Evolutionary conservation across 1,140 invertebrate species (phyloP).

Genomic region (Anastrepha ludens): DNA sequence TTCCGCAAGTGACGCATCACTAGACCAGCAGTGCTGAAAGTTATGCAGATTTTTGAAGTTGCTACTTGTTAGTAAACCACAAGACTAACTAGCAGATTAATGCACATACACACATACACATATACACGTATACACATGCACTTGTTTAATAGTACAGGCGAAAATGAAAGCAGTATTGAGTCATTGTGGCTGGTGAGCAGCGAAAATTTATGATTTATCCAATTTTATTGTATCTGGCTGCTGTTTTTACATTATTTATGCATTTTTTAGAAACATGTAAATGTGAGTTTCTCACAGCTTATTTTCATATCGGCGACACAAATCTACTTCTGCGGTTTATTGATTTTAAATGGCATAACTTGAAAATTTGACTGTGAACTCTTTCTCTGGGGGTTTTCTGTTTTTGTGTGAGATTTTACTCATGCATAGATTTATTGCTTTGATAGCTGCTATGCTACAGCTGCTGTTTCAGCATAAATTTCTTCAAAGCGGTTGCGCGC

Average conservation of each 20-base stretch:
- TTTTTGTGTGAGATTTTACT: not conserved
- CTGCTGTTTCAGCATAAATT: not conserved
- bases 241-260: not conserved
- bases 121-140: too few relatives aligned
- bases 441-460: not conserved
- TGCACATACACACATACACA: not conserved
- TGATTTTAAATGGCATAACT: constrained; percentile 29
- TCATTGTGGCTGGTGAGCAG: not conserved
- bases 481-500: too few relatives aligned
- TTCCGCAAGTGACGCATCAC: not conserved
- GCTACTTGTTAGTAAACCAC: not conserved
- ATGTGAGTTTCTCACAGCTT: not conserved
- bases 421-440: not conserved
- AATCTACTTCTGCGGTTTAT: constrained; percentile 30
- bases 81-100: not conserved
- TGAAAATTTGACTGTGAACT: constrained; percentile 2
- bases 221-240: too few relatives aligned
- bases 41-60: not conserved
- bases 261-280: not conserved
- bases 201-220: too few relatives aligned
- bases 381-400: not conserved
- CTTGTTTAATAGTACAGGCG: not conserved
- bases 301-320: constrained; percentile 43
- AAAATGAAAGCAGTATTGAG: not conserved
- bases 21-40: not conserved